These are phyloP conservation scores for Gambusia affinis DNA, from an alignment of 2,113 vertebrate species.

Conservation along the genomic window DNA sequence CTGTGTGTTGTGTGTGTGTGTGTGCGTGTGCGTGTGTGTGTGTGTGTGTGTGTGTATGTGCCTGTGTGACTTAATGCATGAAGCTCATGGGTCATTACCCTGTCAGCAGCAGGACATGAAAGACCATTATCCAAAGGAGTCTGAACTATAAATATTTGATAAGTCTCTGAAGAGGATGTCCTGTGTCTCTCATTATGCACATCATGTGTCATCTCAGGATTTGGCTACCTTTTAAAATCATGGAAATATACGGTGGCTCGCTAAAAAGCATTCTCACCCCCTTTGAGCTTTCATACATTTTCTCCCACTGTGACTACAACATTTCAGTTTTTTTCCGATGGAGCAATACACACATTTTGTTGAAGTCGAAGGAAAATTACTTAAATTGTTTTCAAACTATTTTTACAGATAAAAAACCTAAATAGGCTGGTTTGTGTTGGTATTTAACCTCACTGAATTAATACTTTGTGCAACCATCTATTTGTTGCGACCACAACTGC, in stretches of 20 bases:
- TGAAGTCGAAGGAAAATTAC: neutral
- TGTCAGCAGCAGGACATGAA: slow-evolving; percentile 55
- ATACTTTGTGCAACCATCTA: too few species aligned
- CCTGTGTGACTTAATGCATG: neutral
- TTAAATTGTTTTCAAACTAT: too few species aligned
- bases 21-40: neutral
- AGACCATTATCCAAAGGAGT: slow-evolving; percentile 51
- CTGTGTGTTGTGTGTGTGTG: neutral
- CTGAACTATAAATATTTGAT: slow-evolving; percentile 68
- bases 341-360: neutral
- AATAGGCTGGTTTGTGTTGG: neutral
- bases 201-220: neutral
- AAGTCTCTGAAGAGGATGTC: slow-evolving; percentile 47
- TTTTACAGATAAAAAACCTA: neutral
- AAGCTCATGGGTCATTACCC: slow-evolving; percentile 53
- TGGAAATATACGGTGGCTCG: neutral
- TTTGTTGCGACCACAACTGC: neutral
- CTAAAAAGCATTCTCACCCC: neutral
- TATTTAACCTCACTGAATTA: neutral
- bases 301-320: neutral
- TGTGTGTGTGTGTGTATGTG: slow-evolving; percentile 1
- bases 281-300: neutral
- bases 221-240: neutral
- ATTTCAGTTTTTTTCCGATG: neutral
- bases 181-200: slow-evolving; percentile 36